phyloP scores from a whole-genome alignment of 2,797 vertebrate genomes.

The Melanotaenia pygmaea region DNA sequence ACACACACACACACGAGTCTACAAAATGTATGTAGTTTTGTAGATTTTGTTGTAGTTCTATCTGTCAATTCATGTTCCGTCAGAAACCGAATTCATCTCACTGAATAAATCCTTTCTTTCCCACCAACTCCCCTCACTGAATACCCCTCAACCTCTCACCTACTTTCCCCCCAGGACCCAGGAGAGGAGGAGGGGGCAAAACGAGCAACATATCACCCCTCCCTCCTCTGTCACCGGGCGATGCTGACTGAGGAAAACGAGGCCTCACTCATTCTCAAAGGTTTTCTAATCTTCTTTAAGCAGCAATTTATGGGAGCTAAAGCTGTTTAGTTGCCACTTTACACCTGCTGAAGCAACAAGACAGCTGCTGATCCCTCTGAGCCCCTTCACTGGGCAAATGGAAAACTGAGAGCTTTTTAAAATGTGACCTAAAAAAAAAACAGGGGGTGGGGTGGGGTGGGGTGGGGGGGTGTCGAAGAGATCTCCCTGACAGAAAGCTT shows the following conservation, averaged over 20 bases:
- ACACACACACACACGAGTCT: no score
- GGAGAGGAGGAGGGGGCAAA: constrained; percentile 46
- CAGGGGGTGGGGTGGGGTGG: no score
- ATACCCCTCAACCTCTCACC: constrained; percentile 81
- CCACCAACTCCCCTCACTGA: constrained; percentile 41
- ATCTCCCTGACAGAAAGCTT: constrained; percentile 40
- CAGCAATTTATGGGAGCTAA: constrained; percentile 40
- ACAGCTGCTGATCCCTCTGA: constrained; percentile 17
- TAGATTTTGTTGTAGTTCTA: no score
- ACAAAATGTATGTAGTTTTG: no score
- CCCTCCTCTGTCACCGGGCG: constrained; percentile 34
- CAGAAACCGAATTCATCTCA: constrained; percentile 41
- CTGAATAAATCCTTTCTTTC: constrained; percentile 48
- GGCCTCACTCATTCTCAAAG: constrained; percentile 34
- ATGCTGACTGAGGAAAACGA: constrained; percentile 25
- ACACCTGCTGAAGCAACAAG: constrained; percentile 40
- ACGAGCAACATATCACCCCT: constrained; percentile 62
- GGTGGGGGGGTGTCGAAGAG: constrained; percentile 29
- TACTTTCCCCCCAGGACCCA: constrained; percentile 73
- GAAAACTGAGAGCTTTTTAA: constrained; percentile 46
- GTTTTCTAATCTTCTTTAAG: constrained; percentile 35
- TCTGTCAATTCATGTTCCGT: constrained; percentile 15
- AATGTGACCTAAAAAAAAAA: constrained; percentile 55
- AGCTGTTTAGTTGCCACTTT: constrained; percentile 25
- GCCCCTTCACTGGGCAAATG: constrained; percentile 23